Base-by-base conservation (phyloP, 1,140 invertebrate genomes). In the Ectropis grisescens region DNA sequence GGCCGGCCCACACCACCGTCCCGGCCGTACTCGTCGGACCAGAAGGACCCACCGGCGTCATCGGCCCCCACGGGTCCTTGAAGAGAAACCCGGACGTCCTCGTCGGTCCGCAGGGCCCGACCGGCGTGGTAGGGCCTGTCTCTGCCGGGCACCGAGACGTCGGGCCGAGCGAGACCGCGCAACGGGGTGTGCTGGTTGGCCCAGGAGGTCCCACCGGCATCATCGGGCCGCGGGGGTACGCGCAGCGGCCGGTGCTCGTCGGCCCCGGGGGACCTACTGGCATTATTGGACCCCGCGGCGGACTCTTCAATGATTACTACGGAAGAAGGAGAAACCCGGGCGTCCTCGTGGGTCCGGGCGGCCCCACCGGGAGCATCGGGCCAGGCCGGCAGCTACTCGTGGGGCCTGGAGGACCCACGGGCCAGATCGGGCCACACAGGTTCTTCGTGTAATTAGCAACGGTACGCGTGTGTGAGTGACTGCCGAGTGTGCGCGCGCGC, bases 331-430 rank as follows among this genome's bases (percentile, higher is more conserved):
- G 22, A 12, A 26, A 37, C 10, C 50, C 38, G 1, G 58, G 58
- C 8, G 33, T 65, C 1, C 37, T 72, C 5, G 51, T 65, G 0
- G 57, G 55, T 0, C 69, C 65, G 0, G 78, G 66, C 0, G 72
- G 67, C 0, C 60, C 67, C 3, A 66, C 66, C 2, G 72, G 83
- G 2, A 64, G 76, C 8, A 81, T 85, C 11, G 58, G 54, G 1
- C 54, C 54, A 0, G 83, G 85, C 1, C 38, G 55, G 24, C 33
- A 24, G 2, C 52, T 87, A 3, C 58, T 88, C 1, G 84, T 85
- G 0, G 87, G 86, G 2, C 86, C 87, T 2, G 79, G 82, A 2
- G 85, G 84, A 13, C 84, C 85, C 4, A 85, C 82, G 0, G 84
- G 84, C 2, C 60, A 76, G 10, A 82, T 85, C 23, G 84, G 85